Base-by-base conservation (phyloP, 2,888 invertebrate species). In the Protophormia terraenovae region DNA sequence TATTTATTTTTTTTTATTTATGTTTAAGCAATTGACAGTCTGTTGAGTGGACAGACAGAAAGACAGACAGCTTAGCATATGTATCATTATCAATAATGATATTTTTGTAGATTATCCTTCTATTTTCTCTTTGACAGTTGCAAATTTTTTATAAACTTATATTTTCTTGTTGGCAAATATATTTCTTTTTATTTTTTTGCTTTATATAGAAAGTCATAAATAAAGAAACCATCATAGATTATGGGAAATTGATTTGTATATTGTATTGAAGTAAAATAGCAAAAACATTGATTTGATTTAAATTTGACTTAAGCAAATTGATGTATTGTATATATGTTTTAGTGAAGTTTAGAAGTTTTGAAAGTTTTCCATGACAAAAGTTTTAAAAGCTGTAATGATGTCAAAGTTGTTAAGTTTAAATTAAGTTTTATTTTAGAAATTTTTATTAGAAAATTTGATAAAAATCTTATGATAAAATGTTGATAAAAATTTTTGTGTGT, bases 121-220 rank as follows among this genome's bases (percentile, higher is more conserved):
- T 77, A 45, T 66, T 55, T 60, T 69, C 55, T 50, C 14, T 73
- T 66, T 66, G 72, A 66, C 73, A 80, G 16, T 69, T 78, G 47
- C 60, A 60, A 69, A 71, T 62, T 50, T 3, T n/a, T 32, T 45
- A 45, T 55, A 12, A 24, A 8, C 58, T 32, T 55, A 8, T 24
- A 4, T 53, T 24, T 16, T 75, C n/a, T 29, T n/a, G 41, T n/a
- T 22, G 47, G 22, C n/a, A 62, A 47, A 32, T 0, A 1, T 14
- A 53, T 53, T 47, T 14, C 19, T 45, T 64, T 53, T 24, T 29
- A 16, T 62, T 8, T 10, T 10, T 12, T 16, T 41, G 1, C 24
- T 50, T 10, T 4, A 12, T 50, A 12, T 32, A 22, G 0, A 0
- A 10, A 41, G 29, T 14, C 27, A 76, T 76, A 76, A 73, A 64